These are phyloP conservation scores for Athene cunicularia DNA, from an alignment of 2,113 vertebrate genomes.

Conservation along the genomic window DNA sequence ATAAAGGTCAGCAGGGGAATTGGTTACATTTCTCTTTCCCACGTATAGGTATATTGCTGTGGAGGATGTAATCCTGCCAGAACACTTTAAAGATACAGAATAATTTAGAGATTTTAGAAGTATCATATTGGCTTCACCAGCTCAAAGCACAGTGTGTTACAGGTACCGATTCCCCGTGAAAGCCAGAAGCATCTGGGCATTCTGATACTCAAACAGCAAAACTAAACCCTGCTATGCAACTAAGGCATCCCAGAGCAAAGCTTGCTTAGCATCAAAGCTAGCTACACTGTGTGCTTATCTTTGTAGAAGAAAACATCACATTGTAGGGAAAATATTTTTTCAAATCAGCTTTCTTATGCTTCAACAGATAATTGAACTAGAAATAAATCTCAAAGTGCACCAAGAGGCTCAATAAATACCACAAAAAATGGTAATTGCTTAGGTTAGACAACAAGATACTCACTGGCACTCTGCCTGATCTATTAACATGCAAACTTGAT, in stretches of 20 bases:
- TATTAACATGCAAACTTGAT: not conserved
- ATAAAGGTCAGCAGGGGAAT: conserved; percentile 63
- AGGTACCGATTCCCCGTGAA: not conserved
- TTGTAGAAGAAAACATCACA: not conserved
- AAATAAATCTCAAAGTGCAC: not conserved
- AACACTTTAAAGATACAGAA: not conserved
- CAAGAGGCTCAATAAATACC: not conserved
- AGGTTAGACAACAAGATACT: not conserved
- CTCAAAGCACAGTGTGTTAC: not conserved
- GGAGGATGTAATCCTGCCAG: not conserved
- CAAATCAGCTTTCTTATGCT: not conserved
- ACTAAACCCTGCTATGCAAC: not conserved
- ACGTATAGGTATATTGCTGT: not conserved
- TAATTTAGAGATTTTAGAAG: not conserved
- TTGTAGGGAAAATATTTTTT: not conserved
- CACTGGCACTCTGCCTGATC: not conserved
- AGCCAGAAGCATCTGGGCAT: not conserved
- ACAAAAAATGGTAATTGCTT: not conserved
- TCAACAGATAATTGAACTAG: not conserved
- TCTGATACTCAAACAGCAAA: not conserved
- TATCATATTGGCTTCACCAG: not conserved
- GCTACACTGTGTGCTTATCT: not conserved
- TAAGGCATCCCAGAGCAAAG: not conserved
- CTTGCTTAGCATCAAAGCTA: not conserved
- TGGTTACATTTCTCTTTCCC: conserved; percentile 55